Base-by-base conservation (phyloP, 2,888 invertebrate species). In the Taphrorychus bicolor region DNA sequence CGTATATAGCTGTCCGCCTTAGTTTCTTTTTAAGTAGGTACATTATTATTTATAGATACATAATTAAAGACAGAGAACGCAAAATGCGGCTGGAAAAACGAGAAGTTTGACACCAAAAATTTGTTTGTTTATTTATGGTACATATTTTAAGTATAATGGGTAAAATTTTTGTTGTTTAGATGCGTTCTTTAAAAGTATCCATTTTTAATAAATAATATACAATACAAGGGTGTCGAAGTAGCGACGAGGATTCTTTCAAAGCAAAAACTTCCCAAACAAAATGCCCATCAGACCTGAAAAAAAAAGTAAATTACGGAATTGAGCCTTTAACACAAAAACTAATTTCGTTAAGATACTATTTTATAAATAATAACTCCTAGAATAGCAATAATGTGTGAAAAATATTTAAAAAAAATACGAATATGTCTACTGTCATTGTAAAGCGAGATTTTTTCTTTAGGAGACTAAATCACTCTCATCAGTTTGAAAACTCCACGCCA, bases 261-360 rank as follows among this genome's bases (percentile, higher is more conserved):
- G 90, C 83, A 91, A 84, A 84, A 89, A 91, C 84, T 92, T 93
- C 82, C 92, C 93, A 82, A 92, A 85, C 82, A 92, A 85, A 80
- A 92, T 86, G 81, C 92, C 91, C 80, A 92, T 81, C 73, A 93
- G 5, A 60, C 70, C 70, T 70, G 70, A 32, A 68, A 67, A 51
- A 68, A 48, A 69, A 49, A 49, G 49, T 5, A 2, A 48, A 49
- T 17, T 18, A 52, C 21, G 17, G 5, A 51, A 51, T 19, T 5
- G 18, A 51, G 19, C 9, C 19, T n/a, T 51, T 16, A 45, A 45
- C 5, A 16, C 16, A n/a, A n/a, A n/a, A n/a, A n/a, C n/a, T n/a
- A n/a, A n/a, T n/a, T n/a, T n/a, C n/a, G n/a, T n/a, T n/a, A n/a
- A n/a, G n/a, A n/a, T n/a, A n/a, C n/a, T n/a, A n/a, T n/a, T n/a